Evolutionary conservation across 2,888 invertebrate genomes (phyloP).

Genomic region (Rhimphoctona megacephalus): DNA sequence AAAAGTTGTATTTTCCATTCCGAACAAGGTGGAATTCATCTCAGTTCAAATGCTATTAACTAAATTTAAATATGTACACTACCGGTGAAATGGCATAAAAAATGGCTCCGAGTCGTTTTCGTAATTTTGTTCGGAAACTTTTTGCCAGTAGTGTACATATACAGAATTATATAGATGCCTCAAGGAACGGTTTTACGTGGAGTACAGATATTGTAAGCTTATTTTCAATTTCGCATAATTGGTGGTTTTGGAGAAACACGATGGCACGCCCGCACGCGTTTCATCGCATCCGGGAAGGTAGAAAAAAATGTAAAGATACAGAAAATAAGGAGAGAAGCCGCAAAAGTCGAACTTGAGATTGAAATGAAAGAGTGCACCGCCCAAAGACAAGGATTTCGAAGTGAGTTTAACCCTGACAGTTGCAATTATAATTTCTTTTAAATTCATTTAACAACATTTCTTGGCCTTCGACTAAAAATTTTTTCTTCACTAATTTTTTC

Average conservation of each 20-base stretch:
- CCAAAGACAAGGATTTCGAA: neutral
- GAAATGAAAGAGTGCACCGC: slow-evolving; percentile 38
- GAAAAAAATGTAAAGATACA: slow-evolving; percentile 22
- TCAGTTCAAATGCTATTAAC: too few species aligned
- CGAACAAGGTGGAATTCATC: too few species aligned
- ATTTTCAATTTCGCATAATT: slow-evolving; percentile 79
- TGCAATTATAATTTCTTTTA: neutral
- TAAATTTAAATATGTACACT: too few species aligned
- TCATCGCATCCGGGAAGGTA: slow-evolving; percentile 45
- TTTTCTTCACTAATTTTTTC: neutral
- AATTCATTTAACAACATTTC: neutral
- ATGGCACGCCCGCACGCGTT: slow-evolving; percentile 61
- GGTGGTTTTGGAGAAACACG: slow-evolving; percentile 66
- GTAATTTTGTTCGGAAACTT: too few species aligned
- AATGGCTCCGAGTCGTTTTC: too few species aligned
- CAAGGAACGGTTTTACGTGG: slow-evolving; percentile 68
- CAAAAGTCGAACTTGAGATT: slow-evolving; percentile 26
- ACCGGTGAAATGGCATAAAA: too few species aligned
- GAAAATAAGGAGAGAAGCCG: slow-evolving; percentile 19
- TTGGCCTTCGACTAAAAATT: too few species aligned
- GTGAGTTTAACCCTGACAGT: neutral
- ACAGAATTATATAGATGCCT: slow-evolving; percentile 35
- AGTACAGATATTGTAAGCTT: slow-evolving; percentile 69
- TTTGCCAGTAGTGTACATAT: slow-evolving; percentile 1
- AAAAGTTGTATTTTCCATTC: too few species aligned